phyloP scores from a whole-genome alignment of 2,888 invertebrate genomes.

The Leuctra nigra region DNA sequence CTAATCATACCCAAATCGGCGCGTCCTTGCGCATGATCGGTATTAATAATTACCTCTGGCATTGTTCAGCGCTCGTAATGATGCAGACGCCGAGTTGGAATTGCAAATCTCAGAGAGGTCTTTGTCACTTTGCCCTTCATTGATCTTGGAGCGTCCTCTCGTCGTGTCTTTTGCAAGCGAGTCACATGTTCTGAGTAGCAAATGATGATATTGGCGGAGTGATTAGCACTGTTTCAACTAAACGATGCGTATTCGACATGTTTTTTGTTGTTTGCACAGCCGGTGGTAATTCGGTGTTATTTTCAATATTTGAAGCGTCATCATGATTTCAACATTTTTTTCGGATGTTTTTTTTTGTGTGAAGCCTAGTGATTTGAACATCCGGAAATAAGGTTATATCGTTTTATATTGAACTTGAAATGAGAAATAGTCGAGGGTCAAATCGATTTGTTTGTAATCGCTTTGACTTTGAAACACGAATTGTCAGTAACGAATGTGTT shows the following conservation, averaged over 20 bases:
- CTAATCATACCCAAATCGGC: no score
- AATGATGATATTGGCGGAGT: no score
- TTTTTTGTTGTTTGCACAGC: no score
- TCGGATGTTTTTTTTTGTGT: not conserved
- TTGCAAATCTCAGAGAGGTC: conserved; percentile 2
- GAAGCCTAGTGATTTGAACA: not conserved
- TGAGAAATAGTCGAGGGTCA: conserved; percentile 1
- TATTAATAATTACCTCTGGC: no score
- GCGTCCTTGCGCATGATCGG: no score
- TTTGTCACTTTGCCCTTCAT: conserved; percentile 1
- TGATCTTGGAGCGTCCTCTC: not conserved
- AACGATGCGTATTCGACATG: no score
- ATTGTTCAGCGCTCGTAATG: no score
- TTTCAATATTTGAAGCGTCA: not conserved
- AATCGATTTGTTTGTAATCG: conserved; percentile 9
- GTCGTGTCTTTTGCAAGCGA: no score
- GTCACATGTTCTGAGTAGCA: no score
- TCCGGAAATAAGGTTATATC: conserved; percentile 15
- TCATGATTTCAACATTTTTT: not conserved
- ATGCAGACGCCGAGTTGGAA: not conserved
- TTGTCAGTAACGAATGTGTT: no score
- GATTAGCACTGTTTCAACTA: no score
- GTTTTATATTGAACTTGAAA: conserved; percentile 7
- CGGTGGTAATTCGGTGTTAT: no score
- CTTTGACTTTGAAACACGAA: not conserved